phyloP scores from a whole-genome alignment of 2,888 invertebrate genomes.

The Aleiodes leptofemur region DNA sequence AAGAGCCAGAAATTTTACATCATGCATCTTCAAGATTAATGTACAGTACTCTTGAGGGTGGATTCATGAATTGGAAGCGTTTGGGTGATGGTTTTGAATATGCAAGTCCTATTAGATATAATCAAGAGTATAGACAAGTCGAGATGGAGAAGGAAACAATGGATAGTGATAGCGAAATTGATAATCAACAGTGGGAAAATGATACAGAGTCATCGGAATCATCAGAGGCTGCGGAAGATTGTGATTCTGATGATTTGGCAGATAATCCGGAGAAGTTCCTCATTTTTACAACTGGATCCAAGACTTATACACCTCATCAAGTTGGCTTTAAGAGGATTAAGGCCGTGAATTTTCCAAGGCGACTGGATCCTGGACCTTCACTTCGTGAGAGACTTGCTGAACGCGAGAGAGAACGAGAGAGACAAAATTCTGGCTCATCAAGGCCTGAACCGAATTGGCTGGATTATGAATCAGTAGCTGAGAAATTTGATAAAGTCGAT shows the following conservation, averaged over 20 bases:
- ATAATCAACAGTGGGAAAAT: slow-evolving; percentile 64
- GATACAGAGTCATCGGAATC: slow-evolving; percentile 59
- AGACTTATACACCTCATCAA: slow-evolving; percentile 91
- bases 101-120: slow-evolving; percentile 80
- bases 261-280: slow-evolving; percentile 83
- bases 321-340: slow-evolving; percentile 87
- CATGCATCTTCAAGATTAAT: slow-evolving; percentile 73
- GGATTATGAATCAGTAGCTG: slow-evolving; percentile 82
- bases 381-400: slow-evolving; percentile 82
- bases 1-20: slow-evolving; percentile 67
- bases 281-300: slow-evolving; percentile 89
- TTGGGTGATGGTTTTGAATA: slow-evolving; percentile 76
- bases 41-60: slow-evolving; percentile 69
- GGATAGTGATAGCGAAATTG: slow-evolving; percentile 67
- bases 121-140: slow-evolving; percentile 80
- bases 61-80: slow-evolving; percentile 73
- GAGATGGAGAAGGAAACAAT: slow-evolving; percentile 73
- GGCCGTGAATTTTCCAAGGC: slow-evolving; percentile 82
- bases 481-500: slow-evolving; percentile 85
- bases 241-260: slow-evolving; percentile 75
- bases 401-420: slow-evolving; percentile 77
- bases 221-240: slow-evolving; percentile 64
- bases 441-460: slow-evolving; percentile 81
- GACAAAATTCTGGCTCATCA: slow-evolving; percentile 74
- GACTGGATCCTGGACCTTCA: slow-evolving; percentile 82